phyloP scores from a whole-genome alignment of 1,140 invertebrate species.

The Formica exsecta region DNA sequence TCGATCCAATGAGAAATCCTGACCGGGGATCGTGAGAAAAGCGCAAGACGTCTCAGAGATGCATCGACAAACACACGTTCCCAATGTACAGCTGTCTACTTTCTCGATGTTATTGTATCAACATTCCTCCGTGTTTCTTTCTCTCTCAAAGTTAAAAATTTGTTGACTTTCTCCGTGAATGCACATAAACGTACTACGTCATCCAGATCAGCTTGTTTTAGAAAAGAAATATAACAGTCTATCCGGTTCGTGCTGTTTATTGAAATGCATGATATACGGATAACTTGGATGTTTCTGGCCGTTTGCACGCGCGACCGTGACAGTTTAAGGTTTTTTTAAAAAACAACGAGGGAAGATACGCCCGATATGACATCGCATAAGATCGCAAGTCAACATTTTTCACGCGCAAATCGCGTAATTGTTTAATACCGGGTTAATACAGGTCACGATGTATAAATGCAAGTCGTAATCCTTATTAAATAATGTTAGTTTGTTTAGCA shows the following conservation, averaged over 20 bases:
- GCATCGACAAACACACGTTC: too few species aligned
- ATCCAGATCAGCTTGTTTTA: slow-evolving; percentile 13
- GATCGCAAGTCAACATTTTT: background rate
- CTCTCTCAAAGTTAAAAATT: slow-evolving; percentile 24
- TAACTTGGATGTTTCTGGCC: slow-evolving; percentile 23
- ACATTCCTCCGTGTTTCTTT: background rate
- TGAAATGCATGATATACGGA: background rate
- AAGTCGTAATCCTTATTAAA: slow-evolving; percentile 25
- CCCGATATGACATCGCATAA: background rate
- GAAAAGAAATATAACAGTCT: slow-evolving; percentile 22
- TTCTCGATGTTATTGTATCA: background rate
- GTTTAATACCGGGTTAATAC: background rate
- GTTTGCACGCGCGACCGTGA: slow-evolving; percentile 37
- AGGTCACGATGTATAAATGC: background rate
- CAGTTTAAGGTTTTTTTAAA: background rate
- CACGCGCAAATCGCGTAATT: background rate
- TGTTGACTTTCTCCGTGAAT: slow-evolving; percentile 11
- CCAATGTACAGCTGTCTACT: background rate
- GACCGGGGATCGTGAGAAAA: slow-evolving; percentile 45
- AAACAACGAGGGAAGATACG: background rate
- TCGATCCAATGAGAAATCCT: slow-evolving; percentile 71
- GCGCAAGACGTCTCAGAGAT: slow-evolving; percentile 31
- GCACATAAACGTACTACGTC: background rate
- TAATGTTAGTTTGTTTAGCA: slow-evolving; percentile 37
- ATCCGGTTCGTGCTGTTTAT: slow-evolving; percentile 33